These are phyloP conservation scores for Apamea crenata DNA, from an alignment of 2,888 invertebrate genomes.

Conservation along the genomic window DNA sequence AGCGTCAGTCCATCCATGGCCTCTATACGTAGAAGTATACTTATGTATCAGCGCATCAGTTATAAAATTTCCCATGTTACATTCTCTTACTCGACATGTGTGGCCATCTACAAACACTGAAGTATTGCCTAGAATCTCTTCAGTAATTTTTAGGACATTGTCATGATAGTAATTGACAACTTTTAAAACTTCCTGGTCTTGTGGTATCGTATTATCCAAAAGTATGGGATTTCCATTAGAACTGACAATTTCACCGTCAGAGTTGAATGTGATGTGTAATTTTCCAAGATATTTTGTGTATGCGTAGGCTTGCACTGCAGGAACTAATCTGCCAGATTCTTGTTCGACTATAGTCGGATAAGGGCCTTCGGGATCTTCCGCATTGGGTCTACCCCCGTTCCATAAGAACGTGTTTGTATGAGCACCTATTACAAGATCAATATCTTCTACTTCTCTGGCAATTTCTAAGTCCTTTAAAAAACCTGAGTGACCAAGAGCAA, in stretches of 20 bases:
- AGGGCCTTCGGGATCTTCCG: conserved; percentile 92
- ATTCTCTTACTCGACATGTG: conserved; percentile 93
- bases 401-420: conserved; percentile 97
- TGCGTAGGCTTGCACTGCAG: conserved; percentile 97
- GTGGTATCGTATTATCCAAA: conserved; percentile 91
- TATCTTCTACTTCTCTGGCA: conserved; percentile 93
- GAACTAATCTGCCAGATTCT: conserved; percentile 92
- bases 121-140: conserved; percentile 91
- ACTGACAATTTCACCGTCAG: conserved; percentile 92
- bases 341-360: conserved; percentile 95
- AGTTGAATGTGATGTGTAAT: conserved; percentile 93
- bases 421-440: conserved; percentile 97
- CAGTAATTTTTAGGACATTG: conserved; percentile 88
- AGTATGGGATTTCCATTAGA: conserved; percentile 94
- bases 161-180: conserved; percentile 91
- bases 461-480: conserved; percentile 94
- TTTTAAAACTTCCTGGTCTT: conserved; percentile 92
- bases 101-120: conserved; percentile 93
- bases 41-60: conserved; percentile 94
- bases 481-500: conserved; percentile 97
- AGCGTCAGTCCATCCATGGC: conserved; percentile 94
- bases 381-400: conserved; percentile 92
- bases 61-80: conserved; percentile 96
- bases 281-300: conserved; percentile 97
- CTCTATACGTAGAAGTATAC: conserved; percentile 84